phyloP scores from a whole-genome alignment of 2,888 invertebrate species.

The Meteorus colon region DNA sequence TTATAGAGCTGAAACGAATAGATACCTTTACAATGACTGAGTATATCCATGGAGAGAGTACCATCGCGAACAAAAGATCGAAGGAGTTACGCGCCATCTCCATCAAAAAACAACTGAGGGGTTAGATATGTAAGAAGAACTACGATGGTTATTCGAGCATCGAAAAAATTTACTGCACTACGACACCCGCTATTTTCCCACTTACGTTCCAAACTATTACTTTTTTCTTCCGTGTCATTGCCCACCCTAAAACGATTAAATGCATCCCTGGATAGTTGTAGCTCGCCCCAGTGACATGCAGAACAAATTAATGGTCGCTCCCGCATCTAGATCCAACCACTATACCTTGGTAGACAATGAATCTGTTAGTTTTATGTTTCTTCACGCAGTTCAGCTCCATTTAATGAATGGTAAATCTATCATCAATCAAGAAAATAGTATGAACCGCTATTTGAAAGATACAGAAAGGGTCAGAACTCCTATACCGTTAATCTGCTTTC shows the following conservation, averaged over 20 bases:
- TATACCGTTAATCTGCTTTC: too few relatives aligned
- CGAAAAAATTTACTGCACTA: constrained; percentile 43
- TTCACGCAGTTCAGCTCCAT: background rate
- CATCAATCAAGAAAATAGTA: too few relatives aligned
- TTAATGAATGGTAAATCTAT: background rate
- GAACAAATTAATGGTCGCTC: constrained; percentile 15
- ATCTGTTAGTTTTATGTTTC: background rate
- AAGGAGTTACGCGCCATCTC: background rate
- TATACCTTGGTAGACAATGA: constrained; percentile 1
- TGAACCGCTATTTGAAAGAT: too few relatives aligned
- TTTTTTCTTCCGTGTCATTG: constrained; percentile 32
- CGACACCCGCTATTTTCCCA: constrained; percentile 38
- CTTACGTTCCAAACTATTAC: constrained; percentile 28
- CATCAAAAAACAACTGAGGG: background rate
- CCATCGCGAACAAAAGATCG: background rate
- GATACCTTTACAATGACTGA: constrained; percentile 13
- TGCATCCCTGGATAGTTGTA: constrained; percentile 11
- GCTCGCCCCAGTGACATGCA: background rate
- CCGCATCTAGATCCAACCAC: background rate
- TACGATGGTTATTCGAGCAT: background rate
- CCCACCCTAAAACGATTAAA: constrained; percentile 21
- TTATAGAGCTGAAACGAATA: constrained; percentile 39
- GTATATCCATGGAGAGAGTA: background rate
- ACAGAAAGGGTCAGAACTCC: too few relatives aligned
- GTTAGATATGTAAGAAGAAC: background rate